Evolutionary conservation across 2,113 vertebrate species (phyloP).

Genomic region (Falcunculus frontatus): DNA sequence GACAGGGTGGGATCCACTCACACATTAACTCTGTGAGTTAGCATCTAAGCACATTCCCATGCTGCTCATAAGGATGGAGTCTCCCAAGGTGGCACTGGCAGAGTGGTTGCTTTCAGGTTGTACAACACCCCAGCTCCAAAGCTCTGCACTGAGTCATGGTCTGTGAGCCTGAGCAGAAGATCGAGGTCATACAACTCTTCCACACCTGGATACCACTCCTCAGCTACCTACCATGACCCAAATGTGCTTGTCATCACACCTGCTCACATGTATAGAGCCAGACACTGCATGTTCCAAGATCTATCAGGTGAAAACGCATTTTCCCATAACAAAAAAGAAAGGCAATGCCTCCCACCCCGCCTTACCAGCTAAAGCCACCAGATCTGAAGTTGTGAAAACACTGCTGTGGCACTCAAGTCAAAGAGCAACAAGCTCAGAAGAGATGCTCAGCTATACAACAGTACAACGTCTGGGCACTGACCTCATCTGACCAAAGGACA

Average conservation of each 20-base stretch:
- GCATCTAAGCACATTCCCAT: not conserved
- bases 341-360: not conserved
- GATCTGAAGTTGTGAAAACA: not conserved
- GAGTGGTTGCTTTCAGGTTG: not conserved
- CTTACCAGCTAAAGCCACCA: not conserved
- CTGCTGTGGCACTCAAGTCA: not conserved
- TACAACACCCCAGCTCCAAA: not conserved
- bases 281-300: not conserved
- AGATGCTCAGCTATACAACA: not conserved
- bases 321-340: not conserved
- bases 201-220: not conserved
- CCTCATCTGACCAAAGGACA: not conserved
- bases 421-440: not conserved
- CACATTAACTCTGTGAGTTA: not conserved
- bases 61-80: not conserved
- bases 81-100: not conserved
- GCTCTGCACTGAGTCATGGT: not conserved
- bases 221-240: not conserved
- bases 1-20: not conserved
- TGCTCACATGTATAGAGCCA: not conserved
- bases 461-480: not conserved
- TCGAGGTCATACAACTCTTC: not conserved
- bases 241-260: not conserved
- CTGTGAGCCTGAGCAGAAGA: not conserved
- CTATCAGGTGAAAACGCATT: not conserved